Evolutionary conservation across 2,888 invertebrate species (phyloP).

Genomic region (Trissonchulus latispiculum): DNA sequence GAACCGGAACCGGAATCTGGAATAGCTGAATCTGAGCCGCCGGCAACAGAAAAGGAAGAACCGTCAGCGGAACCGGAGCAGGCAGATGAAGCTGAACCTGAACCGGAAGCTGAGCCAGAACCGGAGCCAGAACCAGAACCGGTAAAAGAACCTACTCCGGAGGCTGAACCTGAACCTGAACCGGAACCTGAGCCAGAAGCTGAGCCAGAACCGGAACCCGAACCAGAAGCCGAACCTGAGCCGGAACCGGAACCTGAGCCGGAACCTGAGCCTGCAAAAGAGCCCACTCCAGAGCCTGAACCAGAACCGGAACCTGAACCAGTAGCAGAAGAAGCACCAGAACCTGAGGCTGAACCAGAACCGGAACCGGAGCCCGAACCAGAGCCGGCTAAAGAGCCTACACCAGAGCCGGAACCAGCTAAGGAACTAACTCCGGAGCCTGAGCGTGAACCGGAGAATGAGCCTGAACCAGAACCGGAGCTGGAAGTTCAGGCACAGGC

Average conservation of each 20-base stretch:
- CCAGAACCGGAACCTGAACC: background rate
- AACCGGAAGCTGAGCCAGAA: conserved; percentile 9
- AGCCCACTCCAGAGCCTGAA: background rate
- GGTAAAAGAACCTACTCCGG: background rate
- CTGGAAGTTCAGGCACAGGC: too few species aligned
- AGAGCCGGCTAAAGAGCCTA: background rate
- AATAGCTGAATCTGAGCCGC: background rate
- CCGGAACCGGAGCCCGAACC: background rate
- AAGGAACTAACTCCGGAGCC: background rate
- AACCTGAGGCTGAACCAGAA: background rate
- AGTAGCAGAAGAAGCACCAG: background rate
- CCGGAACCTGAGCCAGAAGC: conserved; percentile 5
- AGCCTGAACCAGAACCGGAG: background rate
- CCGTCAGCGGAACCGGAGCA: background rate
- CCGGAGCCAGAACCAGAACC: conserved; percentile 8
- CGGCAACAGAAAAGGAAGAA: background rate
- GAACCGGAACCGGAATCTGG: background rate
- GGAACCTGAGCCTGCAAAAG: background rate
- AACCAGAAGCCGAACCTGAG: background rate
- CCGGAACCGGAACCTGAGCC: background rate
- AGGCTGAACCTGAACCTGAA: background rate
- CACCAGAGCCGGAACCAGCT: background rate
- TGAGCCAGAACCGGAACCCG: conserved; percentile 9
- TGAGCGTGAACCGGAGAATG: background rate
- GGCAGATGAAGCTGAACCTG: background rate